These are phyloP conservation scores for Charina bottae DNA, from an alignment of 2,113 vertebrate species.

Conservation along the genomic window DNA sequence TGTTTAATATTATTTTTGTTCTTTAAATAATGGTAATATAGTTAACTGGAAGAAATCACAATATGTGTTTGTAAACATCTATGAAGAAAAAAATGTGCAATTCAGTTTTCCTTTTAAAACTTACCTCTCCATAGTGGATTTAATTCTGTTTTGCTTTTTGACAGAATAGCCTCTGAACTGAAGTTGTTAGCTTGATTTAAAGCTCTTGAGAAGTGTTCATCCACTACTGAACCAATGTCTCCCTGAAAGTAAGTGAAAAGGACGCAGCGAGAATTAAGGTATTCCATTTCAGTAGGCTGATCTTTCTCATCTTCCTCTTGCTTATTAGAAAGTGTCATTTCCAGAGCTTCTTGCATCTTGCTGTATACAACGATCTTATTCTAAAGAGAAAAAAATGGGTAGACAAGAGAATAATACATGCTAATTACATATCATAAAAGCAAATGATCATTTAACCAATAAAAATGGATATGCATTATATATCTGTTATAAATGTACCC, in stretches of 20 bases:
- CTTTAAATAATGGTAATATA: background rate
- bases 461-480: constrained; percentile 20
- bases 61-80: background rate
- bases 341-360: constrained; percentile 95
- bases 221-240: constrained; percentile 93
- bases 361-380: constrained; percentile 88
- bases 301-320: constrained; percentile 83
- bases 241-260: constrained; percentile 99
- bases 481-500: constrained; percentile 7
- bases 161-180: constrained; percentile 78
- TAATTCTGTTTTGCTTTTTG: constrained; percentile 82
- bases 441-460: constrained; percentile 51
- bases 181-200: constrained; percentile 90
- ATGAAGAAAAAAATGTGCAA: constrained; percentile 5
- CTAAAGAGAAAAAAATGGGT: constrained; percentile 70
- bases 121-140: constrained; percentile 90
- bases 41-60: background rate
- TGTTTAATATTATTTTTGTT: background rate
- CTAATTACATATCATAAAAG: constrained; percentile 49
- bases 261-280: constrained; percentile 96
- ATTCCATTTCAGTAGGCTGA: constrained; percentile 93
- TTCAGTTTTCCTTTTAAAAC: constrained; percentile 47
- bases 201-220: constrained; percentile 96
- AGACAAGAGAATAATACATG: constrained; percentile 68
- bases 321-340: constrained; percentile 79